Evolutionary conservation across 2,888 invertebrate genomes (phyloP).

Genomic region (Coenonympha arcania): DNA sequence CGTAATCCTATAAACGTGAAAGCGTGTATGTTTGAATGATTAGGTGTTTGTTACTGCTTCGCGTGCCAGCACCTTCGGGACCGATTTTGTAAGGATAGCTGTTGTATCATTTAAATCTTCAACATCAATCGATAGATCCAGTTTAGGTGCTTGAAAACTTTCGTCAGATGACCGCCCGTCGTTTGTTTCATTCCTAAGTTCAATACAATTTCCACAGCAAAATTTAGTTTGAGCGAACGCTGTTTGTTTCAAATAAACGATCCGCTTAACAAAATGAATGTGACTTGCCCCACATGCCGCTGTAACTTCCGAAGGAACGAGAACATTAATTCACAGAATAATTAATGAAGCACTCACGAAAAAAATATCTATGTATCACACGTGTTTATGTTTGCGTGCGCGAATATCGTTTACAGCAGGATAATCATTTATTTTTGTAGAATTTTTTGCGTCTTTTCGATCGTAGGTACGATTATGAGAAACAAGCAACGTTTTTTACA

Average conservation of each 20-base stretch:
- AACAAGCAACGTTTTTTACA: too few species aligned
- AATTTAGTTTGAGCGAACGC: slow-evolving; percentile 8
- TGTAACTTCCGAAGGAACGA: slow-evolving; percentile 3
- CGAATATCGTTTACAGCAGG: too few species aligned
- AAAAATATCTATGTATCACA: background rate
- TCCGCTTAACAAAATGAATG: slow-evolving; percentile 7
- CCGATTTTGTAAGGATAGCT: too few species aligned
- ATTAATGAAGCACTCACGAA: background rate
- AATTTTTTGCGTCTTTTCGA: too few species aligned
- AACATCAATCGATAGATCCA: background rate
- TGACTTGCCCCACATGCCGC: background rate
- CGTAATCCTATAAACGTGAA: background rate
- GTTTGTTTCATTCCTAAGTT: slow-evolving; percentile 5
- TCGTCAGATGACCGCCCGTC: background rate
- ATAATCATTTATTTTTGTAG: too few species aligned
- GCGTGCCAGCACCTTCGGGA: too few species aligned
- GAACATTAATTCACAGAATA: background rate
- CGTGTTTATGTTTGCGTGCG: background rate
- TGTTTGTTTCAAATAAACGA: slow-evolving; percentile 12
- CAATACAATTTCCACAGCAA: background rate
- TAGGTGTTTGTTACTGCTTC: too few species aligned
- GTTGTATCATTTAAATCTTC: too few species aligned
- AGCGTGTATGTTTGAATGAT: too few species aligned
- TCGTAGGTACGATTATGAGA: too few species aligned
- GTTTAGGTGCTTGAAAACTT: background rate